phyloP scores from a whole-genome alignment of 2,888 invertebrate species.

The Thymelicus sylvestris region DNA sequence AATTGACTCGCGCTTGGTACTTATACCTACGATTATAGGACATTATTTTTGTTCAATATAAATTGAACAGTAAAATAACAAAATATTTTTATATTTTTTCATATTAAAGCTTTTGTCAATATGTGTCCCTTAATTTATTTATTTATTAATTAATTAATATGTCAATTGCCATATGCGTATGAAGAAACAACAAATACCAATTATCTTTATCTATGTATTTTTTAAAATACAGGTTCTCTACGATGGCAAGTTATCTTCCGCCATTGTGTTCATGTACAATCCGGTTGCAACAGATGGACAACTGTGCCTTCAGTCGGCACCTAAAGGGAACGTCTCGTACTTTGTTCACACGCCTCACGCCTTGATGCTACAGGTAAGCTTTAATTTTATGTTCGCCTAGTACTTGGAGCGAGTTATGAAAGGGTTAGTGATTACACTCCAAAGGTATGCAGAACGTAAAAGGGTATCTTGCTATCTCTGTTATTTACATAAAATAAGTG shows the following conservation, averaged over 20 bases:
- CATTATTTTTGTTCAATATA: too few relatives aligned
- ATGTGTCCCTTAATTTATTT: too few relatives aligned
- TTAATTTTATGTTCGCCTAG: constrained; percentile 48
- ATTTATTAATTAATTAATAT: too few relatives aligned
- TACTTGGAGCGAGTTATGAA: constrained; percentile 39
- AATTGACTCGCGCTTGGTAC: too few relatives aligned
- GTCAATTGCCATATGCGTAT: neutral
- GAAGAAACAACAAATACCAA: neutral
- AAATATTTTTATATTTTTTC: too few relatives aligned
- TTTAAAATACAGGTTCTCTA: constrained; percentile 92
- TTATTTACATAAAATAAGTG: too few relatives aligned
- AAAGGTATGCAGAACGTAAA: neutral
- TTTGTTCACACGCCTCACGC: constrained; percentile 99
- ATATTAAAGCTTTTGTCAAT: too few relatives aligned
- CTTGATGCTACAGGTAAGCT: constrained; percentile 96
- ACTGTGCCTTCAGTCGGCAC: constrained; percentile 98
- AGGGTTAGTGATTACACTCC: constrained; percentile 14
- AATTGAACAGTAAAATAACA: too few relatives aligned
- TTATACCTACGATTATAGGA: too few relatives aligned
- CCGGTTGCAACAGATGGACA: constrained; percentile 99
- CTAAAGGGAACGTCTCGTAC: constrained; percentile 98
- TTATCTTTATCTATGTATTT: neutral
- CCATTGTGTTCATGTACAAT: constrained; percentile 99
- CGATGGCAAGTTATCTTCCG: constrained; percentile 98
- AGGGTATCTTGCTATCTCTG: neutral